Base-by-base conservation (phyloP, 1,140 invertebrate species). In the Cotesia vestalis region DNA sequence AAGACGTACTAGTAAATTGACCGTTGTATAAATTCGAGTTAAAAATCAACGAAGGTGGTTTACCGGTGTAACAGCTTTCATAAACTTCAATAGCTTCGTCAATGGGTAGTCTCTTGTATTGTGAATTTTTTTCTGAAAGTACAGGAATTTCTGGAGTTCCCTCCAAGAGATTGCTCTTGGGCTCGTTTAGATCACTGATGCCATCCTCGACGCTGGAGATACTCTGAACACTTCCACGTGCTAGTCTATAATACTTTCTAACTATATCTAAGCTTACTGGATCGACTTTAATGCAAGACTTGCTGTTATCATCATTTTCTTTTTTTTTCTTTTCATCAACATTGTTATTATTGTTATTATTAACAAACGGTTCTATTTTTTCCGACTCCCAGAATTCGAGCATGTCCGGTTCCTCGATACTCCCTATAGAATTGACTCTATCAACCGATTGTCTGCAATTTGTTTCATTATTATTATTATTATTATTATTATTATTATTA, bases 21-120 rank as follows among this genome's bases (percentile, higher is more conserved):
- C 66, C 60, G 27, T 71, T 75, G 46, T 52, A 75, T 73, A 76
- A 80, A 76, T 68, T 81, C 74, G 51, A 74, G 69, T 75, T 70
- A 40, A 78, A 75, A 17, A 78, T 27, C 40, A 79, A 82, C 4
- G 78, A 68, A 53, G 77, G 77, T 0, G 74, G 35, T 61, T 81
- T 83, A 4, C 80, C 80, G 12, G 72, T 81, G 76, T 85, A 84
- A 68, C 71, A 86, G 67, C 83, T 86, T 70, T 87, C 86, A 40
- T 86, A 86, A 53, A 79, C 83, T 57, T 87, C 86, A n/a, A 84
- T 80, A 63, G 84, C 86, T 36, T 87, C 85, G 17, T 87, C 85
- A 17, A 86, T 76, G 1, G 81, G 81, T 9, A 81, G 68, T 61
- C 75, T 73, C 12, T 81, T 59, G 62, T 70, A 17, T 60, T 53